These are phyloP conservation scores for Paralichthys olivaceus DNA, from an alignment of 2,113 vertebrate species.

Conservation along the genomic window DNA sequence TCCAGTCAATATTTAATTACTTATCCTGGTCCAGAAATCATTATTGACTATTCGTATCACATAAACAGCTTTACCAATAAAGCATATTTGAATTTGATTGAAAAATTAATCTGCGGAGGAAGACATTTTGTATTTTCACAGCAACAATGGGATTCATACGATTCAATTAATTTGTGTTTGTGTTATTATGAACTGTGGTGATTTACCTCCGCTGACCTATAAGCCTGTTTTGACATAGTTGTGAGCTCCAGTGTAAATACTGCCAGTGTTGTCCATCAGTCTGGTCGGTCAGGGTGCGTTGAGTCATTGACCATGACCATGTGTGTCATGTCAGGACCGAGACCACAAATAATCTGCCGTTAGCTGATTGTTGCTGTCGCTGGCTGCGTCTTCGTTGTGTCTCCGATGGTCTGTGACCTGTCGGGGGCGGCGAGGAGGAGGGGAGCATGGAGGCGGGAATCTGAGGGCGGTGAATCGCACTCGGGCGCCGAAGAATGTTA, in stretches of 20 bases:
- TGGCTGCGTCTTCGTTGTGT: conserved; percentile 18
- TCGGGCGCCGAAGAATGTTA: background rate
- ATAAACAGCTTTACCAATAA: background rate
- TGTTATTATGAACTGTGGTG: background rate
- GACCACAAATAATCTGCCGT: conserved; percentile 42
- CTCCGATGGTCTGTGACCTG: conserved; percentile 27
- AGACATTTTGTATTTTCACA: background rate
- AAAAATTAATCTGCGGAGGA: background rate
- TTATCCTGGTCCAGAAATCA: background rate
- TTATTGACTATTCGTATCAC: background rate
- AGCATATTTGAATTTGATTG: background rate
- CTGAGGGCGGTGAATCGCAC: background rate
- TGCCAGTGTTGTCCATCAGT: background rate
- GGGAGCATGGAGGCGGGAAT: background rate
- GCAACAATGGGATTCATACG: background rate
- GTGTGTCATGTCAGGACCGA: conserved; percentile 22
- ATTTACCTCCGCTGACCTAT: background rate
- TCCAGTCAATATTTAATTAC: background rate
- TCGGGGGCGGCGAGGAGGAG: background rate
- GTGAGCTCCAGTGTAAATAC: background rate
- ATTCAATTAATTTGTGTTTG: background rate
- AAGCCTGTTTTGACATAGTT: conserved; percentile 2
- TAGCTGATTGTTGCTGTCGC: conserved; percentile 30
- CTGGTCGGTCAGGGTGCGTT: conserved; percentile 40
- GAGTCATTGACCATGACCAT: conserved; percentile 37